Evolutionary conservation across 2,113 vertebrate species (phyloP), one percentile per base, ranked within the genome.

Genomic region (Melanostigma gelatinosum): DNA sequence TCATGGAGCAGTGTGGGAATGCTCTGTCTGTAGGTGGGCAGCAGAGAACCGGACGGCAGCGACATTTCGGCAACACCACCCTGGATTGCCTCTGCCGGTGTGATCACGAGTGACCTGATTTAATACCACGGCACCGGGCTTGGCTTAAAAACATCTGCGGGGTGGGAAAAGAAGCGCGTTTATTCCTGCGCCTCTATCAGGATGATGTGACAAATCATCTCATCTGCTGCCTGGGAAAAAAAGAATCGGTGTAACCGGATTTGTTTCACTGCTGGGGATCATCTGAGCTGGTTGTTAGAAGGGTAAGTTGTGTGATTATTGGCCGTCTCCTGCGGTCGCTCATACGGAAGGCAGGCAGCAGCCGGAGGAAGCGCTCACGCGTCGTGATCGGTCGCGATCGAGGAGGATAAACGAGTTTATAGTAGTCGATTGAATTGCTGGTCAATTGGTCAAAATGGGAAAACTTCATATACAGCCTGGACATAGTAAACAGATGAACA

Each of bases 181-280:
- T 79, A 80, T 80, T 84, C 77, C 88, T 61, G 89, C 83, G 66
- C 75, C 60, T 77, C 85, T 77, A 61, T 67, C 70, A 83, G 63
- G 86, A 95, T 91, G 94, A 93, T 94, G 94, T 95, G 94, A 95
- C 91, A 79, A 73, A 87, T 79, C 77, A 80, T 69, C 69, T 60
- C 67, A 62, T 73, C 71, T 72, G 76, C 80, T 82, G 76, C 63
- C 29, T 46, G 80, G 76, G 75, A 6, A 52, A 72, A 77, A 72
- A 15, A 55, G 55, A 60, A 83, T 75, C 75, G 73, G 85, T 86
- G 61, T 50, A 81, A 34, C 62, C 77, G 42, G 83, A 90, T 85
- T 60, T 32, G 32, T 34, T 78, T 57, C 80, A 50, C 85, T 71
- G 88, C 81, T 72, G 89, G 88, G 79, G 84, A 86, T 79, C 81